phyloP scores from a whole-genome alignment of 1,140 invertebrate species.

The Caerostris extrusa region DNA sequence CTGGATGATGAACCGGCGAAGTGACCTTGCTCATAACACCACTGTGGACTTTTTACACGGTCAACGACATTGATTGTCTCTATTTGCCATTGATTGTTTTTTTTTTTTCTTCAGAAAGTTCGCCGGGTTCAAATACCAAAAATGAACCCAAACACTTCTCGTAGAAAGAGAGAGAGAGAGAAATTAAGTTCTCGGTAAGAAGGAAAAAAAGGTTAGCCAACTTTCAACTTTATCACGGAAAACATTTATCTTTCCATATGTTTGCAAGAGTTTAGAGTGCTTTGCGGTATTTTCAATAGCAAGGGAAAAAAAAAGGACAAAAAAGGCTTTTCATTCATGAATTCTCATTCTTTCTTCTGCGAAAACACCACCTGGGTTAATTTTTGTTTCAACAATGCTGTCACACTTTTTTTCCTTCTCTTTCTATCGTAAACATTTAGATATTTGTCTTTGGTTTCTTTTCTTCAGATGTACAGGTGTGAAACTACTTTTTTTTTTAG shows the following conservation, averaged over 20 bases:
- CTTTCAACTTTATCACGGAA: conserved; percentile 47
- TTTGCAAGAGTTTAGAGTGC: neutral
- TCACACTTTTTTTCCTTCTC: neutral
- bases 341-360: neutral
- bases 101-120: conserved; percentile 38
- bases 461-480: too few species aligned
- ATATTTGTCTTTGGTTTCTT: too few species aligned
- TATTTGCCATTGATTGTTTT: conserved; percentile 51
- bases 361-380: neutral
- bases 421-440: too few species aligned
- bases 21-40: conserved; percentile 53
- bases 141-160: conserved; percentile 14
- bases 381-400: neutral
- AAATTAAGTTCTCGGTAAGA: neutral
- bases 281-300: neutral
- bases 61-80: conserved; percentile 55
- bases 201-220: conserved; percentile 35
- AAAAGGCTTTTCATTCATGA: conserved; percentile 4
- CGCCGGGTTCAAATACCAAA: conserved; percentile 39
- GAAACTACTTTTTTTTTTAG: too few species aligned
- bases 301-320: neutral
- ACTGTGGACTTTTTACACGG: conserved; percentile 17
- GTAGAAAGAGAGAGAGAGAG: neutral
- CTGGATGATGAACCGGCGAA: conserved; percentile 10
- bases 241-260: neutral